These are phyloP conservation scores for Zoanthus solanderi DNA, from an alignment of 92 coral and sea anemone species.

Conservation along the genomic window DNA sequence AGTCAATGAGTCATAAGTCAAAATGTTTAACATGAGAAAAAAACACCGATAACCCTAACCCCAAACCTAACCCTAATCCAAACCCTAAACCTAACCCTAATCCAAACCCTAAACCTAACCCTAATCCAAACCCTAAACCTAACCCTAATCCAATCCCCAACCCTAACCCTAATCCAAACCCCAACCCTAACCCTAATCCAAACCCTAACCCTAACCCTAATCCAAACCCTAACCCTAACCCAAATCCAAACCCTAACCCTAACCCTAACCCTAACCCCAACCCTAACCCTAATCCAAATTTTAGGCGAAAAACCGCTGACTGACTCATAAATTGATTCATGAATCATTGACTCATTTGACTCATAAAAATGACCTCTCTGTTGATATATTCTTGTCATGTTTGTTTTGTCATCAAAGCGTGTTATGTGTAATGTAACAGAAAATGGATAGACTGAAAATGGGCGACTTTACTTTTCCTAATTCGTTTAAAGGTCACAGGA, in stretches of 20 bases:
- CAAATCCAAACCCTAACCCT: background rate
- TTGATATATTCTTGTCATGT: too few relatives aligned
- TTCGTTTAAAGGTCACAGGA: background rate
- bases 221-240: too few relatives aligned
- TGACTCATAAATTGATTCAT: too few relatives aligned
- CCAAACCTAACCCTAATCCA: background rate
- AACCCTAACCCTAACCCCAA: background rate
- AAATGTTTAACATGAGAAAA: too few relatives aligned
- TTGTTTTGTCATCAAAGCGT: background rate
- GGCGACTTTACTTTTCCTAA: background rate
- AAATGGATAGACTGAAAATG: background rate
- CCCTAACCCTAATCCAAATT: too few relatives aligned
- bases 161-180: background rate
- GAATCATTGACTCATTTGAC: background rate
- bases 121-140: background rate
- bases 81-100: background rate
- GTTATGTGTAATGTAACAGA: background rate
- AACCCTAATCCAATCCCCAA: background rate
- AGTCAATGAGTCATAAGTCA: too few relatives aligned
- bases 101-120: too few relatives aligned
- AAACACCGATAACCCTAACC: too few relatives aligned
- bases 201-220: too few relatives aligned
- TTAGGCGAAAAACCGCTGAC: too few relatives aligned
- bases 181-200: too few relatives aligned
- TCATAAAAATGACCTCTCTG: too few relatives aligned